Evolutionary conservation across 2,797 vertebrate species (phyloP).

Genomic region (Eulemur mongoz): DNA sequence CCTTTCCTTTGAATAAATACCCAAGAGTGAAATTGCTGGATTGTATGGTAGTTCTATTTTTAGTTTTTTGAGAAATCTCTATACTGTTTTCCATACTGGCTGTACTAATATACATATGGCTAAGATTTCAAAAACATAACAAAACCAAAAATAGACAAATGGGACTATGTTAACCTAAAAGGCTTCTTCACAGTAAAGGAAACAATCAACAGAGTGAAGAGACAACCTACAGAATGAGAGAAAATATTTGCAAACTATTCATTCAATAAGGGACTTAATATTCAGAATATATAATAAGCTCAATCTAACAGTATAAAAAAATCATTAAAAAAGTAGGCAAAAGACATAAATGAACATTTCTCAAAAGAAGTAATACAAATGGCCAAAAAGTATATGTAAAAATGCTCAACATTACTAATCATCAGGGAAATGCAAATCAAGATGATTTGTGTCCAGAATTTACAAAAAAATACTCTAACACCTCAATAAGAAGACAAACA

Average conservation of each 20-base stretch:
- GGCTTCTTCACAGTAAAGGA: background rate
- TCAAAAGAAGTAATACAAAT: background rate
- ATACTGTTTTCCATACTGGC: background rate
- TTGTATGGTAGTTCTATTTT: background rate
- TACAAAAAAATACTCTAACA: too few relatives aligned
- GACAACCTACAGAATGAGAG: background rate
- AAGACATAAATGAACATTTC: background rate
- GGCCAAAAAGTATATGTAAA: background rate
- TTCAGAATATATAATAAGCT: background rate
- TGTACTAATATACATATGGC: background rate
- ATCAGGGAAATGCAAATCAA: background rate
- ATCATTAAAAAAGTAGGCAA: background rate
- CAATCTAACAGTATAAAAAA: background rate
- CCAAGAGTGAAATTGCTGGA: background rate
- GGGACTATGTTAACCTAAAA: background rate
- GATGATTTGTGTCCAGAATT: too few relatives aligned
- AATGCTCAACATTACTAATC: background rate
- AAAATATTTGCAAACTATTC: background rate
- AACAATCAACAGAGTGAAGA: background rate
- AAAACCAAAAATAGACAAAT: background rate
- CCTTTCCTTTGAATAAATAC: background rate
- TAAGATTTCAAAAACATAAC: background rate
- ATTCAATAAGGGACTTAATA: background rate
- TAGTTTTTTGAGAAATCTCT: background rate
- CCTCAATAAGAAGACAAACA: too few relatives aligned